phyloP scores from a whole-genome alignment of 2,113 vertebrate genomes.

The Amblyopsis rosae region DNA sequence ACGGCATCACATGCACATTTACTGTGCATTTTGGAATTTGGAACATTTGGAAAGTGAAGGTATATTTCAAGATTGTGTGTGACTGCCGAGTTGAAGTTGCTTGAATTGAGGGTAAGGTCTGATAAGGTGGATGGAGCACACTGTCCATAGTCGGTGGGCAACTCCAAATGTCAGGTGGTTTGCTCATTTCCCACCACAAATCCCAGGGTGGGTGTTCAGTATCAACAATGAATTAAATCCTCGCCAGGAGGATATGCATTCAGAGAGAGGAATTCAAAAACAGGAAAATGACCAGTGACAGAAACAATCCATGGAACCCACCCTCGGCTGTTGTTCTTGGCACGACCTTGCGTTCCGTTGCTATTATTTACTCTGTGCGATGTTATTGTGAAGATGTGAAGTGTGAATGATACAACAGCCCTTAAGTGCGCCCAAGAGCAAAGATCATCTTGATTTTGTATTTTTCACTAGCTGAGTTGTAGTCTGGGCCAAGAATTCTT shows the following conservation, averaged over 20 bases:
- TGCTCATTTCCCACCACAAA: not conserved
- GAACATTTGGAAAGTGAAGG: no score
- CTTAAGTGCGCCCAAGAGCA: not conserved
- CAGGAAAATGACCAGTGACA: slow-evolving; percentile 80
- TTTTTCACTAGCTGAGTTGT: not conserved
- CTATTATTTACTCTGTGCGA: slow-evolving; percentile 61
- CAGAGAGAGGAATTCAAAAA: slow-evolving; percentile 80
- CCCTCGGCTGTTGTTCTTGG: slow-evolving; percentile 76
- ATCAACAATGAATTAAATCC: slow-evolving; percentile 58
- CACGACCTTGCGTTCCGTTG: slow-evolving; percentile 53
- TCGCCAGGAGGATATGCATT: slow-evolving; percentile 71
- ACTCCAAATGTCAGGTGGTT: slow-evolving; percentile 16
- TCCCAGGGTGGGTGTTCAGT: slow-evolving; percentile 11
- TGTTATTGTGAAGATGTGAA: slow-evolving; percentile 30
- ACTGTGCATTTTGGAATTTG: no score
- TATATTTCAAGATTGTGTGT: not conserved
- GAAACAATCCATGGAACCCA: slow-evolving; percentile 80
- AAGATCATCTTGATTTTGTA: not conserved
- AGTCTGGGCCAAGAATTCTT: not conserved
- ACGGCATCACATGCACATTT: slow-evolving; percentile 6
- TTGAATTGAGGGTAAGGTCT: not conserved
- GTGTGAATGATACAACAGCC: not conserved
- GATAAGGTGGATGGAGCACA: not conserved
- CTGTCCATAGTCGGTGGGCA: slow-evolving; percentile 7
- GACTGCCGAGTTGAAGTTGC: not conserved